phyloP scores from a whole-genome alignment of 1,140 invertebrate genomes.

The Hypsibius dujardini region DNA sequence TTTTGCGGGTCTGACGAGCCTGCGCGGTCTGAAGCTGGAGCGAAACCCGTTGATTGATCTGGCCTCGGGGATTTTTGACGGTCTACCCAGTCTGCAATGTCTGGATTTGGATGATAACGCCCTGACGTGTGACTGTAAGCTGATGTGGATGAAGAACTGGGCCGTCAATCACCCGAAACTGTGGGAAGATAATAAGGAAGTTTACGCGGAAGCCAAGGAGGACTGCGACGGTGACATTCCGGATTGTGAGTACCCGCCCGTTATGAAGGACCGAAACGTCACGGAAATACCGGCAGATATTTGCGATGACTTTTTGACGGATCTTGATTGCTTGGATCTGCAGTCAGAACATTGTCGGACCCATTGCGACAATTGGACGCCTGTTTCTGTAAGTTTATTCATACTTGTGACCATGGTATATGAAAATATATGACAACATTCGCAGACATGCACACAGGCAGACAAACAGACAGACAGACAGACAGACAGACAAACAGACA shows the following conservation, averaged over 20 bases:
- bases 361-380: slow-evolving; percentile 15
- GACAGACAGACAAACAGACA: too few relatives aligned
- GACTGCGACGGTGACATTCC: neutral
- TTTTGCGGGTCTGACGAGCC: slow-evolving; percentile 57
- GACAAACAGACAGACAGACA: too few relatives aligned
- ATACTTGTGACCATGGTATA: too few relatives aligned
- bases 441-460: too few relatives aligned
- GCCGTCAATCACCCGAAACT: neutral
- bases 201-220: neutral
- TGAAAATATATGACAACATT: too few relatives aligned
- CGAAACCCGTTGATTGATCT: slow-evolving; percentile 18
- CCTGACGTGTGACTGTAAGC: slow-evolving; percentile 62
- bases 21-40: slow-evolving; percentile 38
- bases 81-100: slow-evolving; percentile 22
- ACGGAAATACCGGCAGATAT: slow-evolving; percentile 8
- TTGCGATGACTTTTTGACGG: neutral
- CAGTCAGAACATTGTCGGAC: neutral
- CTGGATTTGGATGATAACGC: slow-evolving; percentile 53
- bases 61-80: slow-evolving; percentile 21
- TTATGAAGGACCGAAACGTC: slow-evolving; percentile 12
- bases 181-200: neutral
- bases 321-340: neutral
- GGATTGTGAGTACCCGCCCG: slow-evolving; percentile 15
- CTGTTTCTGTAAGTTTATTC: neutral
- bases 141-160: slow-evolving; percentile 74